phyloP scores from a whole-genome alignment of 1,140 invertebrate genomes.

The Metaphire vulgaris region DNA sequence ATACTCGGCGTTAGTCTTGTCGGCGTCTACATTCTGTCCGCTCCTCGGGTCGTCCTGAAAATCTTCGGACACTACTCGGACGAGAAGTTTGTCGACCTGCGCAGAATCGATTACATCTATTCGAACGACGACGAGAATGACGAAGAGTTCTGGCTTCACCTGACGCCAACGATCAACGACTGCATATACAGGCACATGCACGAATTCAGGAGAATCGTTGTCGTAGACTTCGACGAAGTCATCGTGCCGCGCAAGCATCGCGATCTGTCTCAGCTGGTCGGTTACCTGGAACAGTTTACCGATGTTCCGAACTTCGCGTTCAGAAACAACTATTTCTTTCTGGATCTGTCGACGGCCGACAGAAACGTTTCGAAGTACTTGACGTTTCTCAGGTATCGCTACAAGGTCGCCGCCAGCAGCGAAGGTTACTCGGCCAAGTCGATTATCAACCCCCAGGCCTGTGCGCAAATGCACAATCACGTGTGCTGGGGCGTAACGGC shows the following conservation, averaged over 20 bases:
- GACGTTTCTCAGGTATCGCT: neutral
- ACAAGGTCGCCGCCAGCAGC: neutral
- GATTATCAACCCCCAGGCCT: slow-evolving; percentile 21
- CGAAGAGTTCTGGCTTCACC: neutral
- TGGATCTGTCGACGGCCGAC: neutral
- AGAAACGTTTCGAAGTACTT: neutral
- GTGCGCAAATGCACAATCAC: slow-evolving; percentile 28
- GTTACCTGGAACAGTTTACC: neutral
- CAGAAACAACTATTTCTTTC: neutral
- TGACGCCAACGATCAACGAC: slow-evolving; percentile 29
- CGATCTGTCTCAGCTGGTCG: slow-evolving; percentile 8
- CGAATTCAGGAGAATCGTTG: slow-evolving; percentile 20
- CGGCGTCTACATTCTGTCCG: slow-evolving; percentile 3
- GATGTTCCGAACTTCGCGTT: neutral
- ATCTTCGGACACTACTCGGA: slow-evolving; percentile 12
- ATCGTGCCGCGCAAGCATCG: slow-evolving; percentile 28
- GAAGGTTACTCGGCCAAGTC: slow-evolving; percentile 23
- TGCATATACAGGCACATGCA: slow-evolving; percentile 32
- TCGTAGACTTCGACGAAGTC: slow-evolving; percentile 32
- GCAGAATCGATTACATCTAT: neutral
- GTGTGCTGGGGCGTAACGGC: slow-evolving; percentile 20
- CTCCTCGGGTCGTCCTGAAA: neutral
- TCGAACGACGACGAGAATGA: neutral
- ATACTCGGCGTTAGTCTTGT: slow-evolving; percentile 18
- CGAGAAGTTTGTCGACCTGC: slow-evolving; percentile 15